Percentiles rank a stretch among this genome's conserved stretches.
These are phyloP conservation scores for Cephus sareptanus DNA, from an alignment of 2,888 invertebrate species.

Conservation along the genomic window DNA sequence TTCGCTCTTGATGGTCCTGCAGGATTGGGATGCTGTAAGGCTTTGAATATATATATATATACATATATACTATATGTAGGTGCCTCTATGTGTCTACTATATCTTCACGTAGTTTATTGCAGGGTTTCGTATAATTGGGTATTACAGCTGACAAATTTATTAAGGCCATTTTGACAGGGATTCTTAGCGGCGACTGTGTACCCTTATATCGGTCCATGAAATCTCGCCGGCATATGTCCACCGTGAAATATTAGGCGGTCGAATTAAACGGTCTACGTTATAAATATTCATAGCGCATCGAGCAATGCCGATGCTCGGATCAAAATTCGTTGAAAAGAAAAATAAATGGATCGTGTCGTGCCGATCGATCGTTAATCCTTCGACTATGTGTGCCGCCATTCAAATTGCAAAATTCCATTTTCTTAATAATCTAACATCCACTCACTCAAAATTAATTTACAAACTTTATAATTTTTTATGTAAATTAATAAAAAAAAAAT, in stretches of 20 bases:
- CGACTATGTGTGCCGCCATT: conserved; percentile 3
- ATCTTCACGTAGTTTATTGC: not conserved
- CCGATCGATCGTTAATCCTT: conserved; percentile 10
- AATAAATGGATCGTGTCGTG: not conserved
- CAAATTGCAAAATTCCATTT: not conserved
- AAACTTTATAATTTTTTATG: conserved; percentile 18
- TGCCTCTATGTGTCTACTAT: not conserved
- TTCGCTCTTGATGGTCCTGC: not conserved
- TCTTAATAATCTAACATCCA: conserved; percentile 14
- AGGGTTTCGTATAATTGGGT: not conserved
- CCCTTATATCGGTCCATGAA: conserved; percentile 7
- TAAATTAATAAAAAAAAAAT: conserved; percentile 9
- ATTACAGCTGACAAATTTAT: conserved; percentile 38
- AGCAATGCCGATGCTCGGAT: conserved; percentile 20
- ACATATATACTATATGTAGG: not conserved
- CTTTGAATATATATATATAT: not conserved
- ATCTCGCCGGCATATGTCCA: conserved; percentile 14
- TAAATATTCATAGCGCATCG: conserved; percentile 58
- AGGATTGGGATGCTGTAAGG: not conserved
- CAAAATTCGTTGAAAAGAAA: conserved; percentile 9
- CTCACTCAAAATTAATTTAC: conserved; percentile 44
- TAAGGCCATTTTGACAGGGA: conserved; percentile 21
- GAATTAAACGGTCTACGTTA: conserved; percentile 27
- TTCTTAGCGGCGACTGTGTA: conserved; percentile 28
- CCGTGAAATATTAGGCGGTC: conserved; percentile 31